These are phyloP conservation scores for Pantherophis alleghaniensis DNA, from an alignment of 2,797 vertebrate species.

Conservation along the genomic window DNA sequence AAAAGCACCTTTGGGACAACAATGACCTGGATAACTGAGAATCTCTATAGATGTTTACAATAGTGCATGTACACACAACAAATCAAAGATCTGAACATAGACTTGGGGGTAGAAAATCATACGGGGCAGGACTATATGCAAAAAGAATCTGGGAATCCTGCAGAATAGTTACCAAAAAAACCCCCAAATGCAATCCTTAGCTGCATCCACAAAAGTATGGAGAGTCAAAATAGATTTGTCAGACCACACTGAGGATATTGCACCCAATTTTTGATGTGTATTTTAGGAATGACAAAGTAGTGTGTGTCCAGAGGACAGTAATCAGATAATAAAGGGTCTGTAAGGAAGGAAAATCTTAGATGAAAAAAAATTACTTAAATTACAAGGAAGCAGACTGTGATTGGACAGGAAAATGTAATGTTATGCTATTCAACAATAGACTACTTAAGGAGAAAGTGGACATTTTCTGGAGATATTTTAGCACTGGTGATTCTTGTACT, in stretches of 20 bases:
- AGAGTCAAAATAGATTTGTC: background rate
- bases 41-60: background rate
- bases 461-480: background rate
- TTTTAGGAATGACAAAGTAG: background rate
- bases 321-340: background rate
- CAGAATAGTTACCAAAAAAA: background rate
- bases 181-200: background rate
- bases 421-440: background rate
- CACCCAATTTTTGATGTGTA: background rate
- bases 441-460: background rate
- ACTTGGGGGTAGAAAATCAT: background rate
- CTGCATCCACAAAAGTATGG: background rate
- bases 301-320: background rate
- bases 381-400: background rate
- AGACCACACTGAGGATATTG: background rate
- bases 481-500: background rate
- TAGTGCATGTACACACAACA: background rate
- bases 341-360: background rate
- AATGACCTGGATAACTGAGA: background rate
- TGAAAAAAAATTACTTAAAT: background rate
- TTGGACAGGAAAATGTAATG: background rate
- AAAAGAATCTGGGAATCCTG: background rate
- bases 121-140: background rate
- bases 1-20: background rate
- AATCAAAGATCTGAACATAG: background rate